Evolutionary conservation across 2,797 vertebrate species (phyloP).

Genomic region (Miichthys miiuy): DNA sequence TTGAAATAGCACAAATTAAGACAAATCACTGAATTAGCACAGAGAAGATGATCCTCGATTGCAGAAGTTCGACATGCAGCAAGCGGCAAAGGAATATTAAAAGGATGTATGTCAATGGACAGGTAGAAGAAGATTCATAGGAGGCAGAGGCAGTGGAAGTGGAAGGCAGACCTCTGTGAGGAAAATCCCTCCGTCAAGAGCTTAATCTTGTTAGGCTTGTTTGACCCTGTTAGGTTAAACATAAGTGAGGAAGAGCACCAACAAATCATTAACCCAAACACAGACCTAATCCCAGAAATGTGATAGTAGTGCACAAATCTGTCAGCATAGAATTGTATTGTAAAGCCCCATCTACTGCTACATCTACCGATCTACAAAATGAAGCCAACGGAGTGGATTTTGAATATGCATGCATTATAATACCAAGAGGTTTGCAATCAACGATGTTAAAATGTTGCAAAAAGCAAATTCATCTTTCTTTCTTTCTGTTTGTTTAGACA

Average conservation of each 20-base stretch:
- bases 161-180: neutral
- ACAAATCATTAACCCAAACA: neutral
- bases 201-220: constrained; percentile 46
- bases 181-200: neutral
- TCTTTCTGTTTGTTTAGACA: neutral
- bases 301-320: neutral
- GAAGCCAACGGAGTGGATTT: neutral
- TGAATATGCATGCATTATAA: neutral
- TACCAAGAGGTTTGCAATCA: neutral
- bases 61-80: too few relatives aligned
- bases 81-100: neutral
- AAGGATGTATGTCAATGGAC: too few relatives aligned
- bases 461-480: neutral
- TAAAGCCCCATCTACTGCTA: neutral
- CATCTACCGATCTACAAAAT: too few relatives aligned
- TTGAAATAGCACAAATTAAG: too few relatives aligned
- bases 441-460: neutral
- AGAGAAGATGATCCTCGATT: too few relatives aligned
- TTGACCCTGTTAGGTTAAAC: constrained; percentile 19
- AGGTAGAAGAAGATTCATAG: neutral
- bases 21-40: too few relatives aligned
- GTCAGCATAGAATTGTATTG: neutral
- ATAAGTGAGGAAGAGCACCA: constrained; percentile 5
- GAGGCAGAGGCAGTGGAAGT: neutral
- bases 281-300: neutral